Evolutionary conservation across 2,888 invertebrate genomes (phyloP).

Genomic region (Bhutanitis thaidina): DNA sequence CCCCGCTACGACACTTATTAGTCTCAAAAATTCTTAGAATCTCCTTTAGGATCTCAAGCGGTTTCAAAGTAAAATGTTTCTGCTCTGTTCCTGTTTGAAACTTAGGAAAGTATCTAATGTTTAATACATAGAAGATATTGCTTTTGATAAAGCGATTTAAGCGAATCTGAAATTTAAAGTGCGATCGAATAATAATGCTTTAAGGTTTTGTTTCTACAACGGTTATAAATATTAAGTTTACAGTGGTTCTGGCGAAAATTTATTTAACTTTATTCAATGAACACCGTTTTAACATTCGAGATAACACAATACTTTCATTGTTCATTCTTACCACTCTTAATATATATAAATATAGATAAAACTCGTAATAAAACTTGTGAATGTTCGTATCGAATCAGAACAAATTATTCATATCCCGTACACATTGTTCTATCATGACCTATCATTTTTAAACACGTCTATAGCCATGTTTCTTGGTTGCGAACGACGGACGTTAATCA

Average conservation of each 20-base stretch:
- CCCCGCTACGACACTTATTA: conserved; percentile 69
- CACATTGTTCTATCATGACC: conserved; percentile 64
- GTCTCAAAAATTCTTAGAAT: conserved; percentile 73
- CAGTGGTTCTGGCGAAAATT: conserved; percentile 54
- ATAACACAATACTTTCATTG: conserved; percentile 18
- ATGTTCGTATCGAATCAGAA: conserved; percentile 41
- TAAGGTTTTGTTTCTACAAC: conserved; percentile 65
- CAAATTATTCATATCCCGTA: conserved; percentile 42
- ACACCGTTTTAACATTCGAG: conserved; percentile 20
- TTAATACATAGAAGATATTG: conserved; percentile 76
- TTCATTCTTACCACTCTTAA: conserved; percentile 14
- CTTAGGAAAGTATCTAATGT: conserved; percentile 65
- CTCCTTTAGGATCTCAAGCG: conserved; percentile 46
- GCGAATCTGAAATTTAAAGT: conserved; percentile 76
- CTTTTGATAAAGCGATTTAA: conserved; percentile 76
- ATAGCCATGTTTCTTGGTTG: conserved; percentile 45
- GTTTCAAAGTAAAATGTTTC: conserved; percentile 58
- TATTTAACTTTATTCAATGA: conserved; percentile 27
- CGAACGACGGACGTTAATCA: conserved; percentile 57
- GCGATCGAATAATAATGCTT: conserved; percentile 70
- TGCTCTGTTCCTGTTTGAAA: conserved; percentile 62
- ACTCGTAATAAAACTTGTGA: conserved; percentile 23
- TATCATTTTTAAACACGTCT: conserved; percentile 55
- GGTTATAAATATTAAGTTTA: conserved; percentile 68
- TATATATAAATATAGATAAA: conserved; percentile 10